phyloP scores from a whole-genome alignment of 2,113 vertebrate genomes.

The Oceanodroma tethys region DNA sequence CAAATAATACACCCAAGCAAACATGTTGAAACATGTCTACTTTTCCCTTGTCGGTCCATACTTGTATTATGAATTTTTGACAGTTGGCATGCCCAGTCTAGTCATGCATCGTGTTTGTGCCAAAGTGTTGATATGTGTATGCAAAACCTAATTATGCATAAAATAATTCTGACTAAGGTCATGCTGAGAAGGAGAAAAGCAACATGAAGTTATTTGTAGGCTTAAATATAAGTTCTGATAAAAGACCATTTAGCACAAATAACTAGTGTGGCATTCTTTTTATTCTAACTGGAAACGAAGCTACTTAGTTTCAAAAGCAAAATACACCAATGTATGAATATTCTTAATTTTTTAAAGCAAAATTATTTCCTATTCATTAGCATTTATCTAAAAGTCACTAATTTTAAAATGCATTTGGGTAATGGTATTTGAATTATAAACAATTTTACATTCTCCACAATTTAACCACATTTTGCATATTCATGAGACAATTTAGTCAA shows the following conservation, averaged over 20 bases:
- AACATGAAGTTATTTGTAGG: neutral
- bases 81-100: neutral
- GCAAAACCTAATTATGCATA: neutral
- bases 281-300: slow-evolving; percentile 33
- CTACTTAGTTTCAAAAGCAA: slow-evolving; percentile 51
- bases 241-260: slow-evolving; percentile 43
- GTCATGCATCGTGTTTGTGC: neutral
- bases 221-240: slow-evolving; percentile 23
- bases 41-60: neutral
- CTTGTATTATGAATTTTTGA: neutral
- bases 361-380: slow-evolving; percentile 65
- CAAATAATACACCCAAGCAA: neutral
- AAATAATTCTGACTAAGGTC: neutral
- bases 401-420: slow-evolving; percentile 64
- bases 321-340: slow-evolving; percentile 54
- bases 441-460: slow-evolving; percentile 3
- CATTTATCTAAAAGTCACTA: slow-evolving; percentile 58
- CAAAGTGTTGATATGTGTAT: neutral
- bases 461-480: slow-evolving; percentile 56
- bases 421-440: slow-evolving; percentile 71
- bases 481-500: slow-evolving; percentile 51
- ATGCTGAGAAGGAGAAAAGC: neutral
- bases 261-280: neutral
- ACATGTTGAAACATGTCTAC: neutral
- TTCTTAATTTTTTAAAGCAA: slow-evolving; percentile 3